A percentile compares a stretch with the other conserved stretches of the same genome.
phyloP scores from a whole-genome alignment of 1,140 invertebrate genomes.

The Trichogramma pretiosum region DNA sequence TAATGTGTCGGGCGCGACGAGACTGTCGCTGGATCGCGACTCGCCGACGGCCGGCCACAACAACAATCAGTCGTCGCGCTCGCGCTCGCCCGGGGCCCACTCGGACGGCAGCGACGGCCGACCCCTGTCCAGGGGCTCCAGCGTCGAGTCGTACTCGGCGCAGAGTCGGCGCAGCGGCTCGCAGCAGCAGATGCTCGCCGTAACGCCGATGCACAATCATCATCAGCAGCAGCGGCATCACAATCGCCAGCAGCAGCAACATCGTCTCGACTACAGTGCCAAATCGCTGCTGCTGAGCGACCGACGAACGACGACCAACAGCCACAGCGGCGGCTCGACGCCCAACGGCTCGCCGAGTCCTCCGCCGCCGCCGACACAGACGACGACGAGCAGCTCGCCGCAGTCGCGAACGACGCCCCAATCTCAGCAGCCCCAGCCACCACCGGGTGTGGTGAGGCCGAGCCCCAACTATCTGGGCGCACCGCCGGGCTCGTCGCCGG shows the following conservation, averaged over 20 bases:
- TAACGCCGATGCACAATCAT: constrained; percentile 12
- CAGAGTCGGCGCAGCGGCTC: constrained; percentile 25
- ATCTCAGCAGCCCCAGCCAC: constrained; percentile 32
- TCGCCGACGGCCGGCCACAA: too few species aligned
- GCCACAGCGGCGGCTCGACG: constrained; percentile 44
- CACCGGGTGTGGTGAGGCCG: constrained; percentile 40
- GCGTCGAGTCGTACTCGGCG: constrained; percentile 38
- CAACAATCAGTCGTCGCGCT: too few species aligned
- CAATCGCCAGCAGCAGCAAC: constrained; percentile 9
- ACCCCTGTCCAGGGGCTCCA: constrained; percentile 35
- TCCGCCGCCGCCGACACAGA: constrained; percentile 48
- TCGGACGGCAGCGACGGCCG: constrained; percentile 38
- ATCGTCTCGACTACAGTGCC: constrained; percentile 25
- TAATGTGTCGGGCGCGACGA: constrained; percentile 37
- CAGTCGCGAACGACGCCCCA: constrained; percentile 34
- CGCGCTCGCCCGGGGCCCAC: constrained; percentile 36
- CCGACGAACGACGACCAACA: constrained; percentile 31
- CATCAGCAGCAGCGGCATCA: constrained; percentile 24
- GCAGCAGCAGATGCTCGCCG: neutral
- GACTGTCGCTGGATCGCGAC: constrained; percentile 23
- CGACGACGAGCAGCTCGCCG: constrained; percentile 46
- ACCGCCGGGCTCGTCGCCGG: constrained; percentile 58
- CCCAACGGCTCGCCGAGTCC: constrained; percentile 56
- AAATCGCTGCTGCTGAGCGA: constrained; percentile 29
- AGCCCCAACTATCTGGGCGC: constrained; percentile 61